These are phyloP conservation scores for Galeopsomyia nigrocyanea DNA, from an alignment of 2,888 invertebrate genomes.

Conservation along the genomic window DNA sequence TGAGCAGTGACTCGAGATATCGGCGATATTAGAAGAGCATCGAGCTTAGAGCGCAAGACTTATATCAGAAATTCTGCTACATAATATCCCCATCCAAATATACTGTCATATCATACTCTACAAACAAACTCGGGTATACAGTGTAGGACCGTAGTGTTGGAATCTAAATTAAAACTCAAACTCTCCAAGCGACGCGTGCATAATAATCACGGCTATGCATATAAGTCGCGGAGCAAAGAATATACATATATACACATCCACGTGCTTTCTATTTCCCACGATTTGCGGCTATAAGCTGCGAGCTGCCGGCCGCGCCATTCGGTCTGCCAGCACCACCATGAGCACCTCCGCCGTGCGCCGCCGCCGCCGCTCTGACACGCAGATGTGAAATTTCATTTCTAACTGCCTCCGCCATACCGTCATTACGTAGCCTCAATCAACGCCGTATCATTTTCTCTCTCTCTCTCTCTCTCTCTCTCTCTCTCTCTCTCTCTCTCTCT, in stretches of 20 bases:
- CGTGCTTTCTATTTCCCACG: conserved; percentile 62
- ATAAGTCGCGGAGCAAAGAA: too few relatives aligned
- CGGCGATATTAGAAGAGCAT: too few relatives aligned
- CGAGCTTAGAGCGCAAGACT: too few relatives aligned
- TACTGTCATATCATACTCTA: too few relatives aligned
- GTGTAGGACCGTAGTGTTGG: too few relatives aligned
- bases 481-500: conserved; percentile 4
- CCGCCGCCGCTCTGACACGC: conserved; percentile 51
- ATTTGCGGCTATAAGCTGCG: conserved; percentile 45
- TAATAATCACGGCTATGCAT: background rate
- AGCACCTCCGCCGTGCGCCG: conserved; percentile 23
- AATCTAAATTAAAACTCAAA: background rate
- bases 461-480: conserved; percentile 15
- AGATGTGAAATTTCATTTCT: conserved; percentile 60
- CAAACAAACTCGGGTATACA: too few relatives aligned
- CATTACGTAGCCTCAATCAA: conserved; percentile 56
- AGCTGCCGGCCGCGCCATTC: conserved; percentile 13
- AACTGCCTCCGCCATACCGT: conserved; percentile 55
- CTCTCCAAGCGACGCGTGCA: background rate
- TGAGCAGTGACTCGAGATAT: too few relatives aligned
- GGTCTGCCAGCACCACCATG: background rate
- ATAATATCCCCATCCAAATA: too few relatives aligned
- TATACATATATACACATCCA: too few relatives aligned
- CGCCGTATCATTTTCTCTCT: conserved; percentile 56
- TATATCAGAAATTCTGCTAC: too few relatives aligned